Conservation (phyloP, 2,888 invertebrate genomes). For the Neria commutata region DNA sequence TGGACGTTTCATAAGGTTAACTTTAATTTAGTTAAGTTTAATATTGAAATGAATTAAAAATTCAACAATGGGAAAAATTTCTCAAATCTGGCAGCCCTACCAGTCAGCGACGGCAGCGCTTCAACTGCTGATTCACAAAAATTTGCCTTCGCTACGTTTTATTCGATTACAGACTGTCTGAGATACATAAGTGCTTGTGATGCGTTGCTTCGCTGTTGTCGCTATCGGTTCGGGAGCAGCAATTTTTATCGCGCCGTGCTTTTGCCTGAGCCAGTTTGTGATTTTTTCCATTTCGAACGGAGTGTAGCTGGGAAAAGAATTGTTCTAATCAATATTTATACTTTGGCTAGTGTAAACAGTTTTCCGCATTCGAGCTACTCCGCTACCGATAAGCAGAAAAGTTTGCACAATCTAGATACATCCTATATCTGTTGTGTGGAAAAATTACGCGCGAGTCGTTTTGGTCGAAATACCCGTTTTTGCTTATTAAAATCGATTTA, state of each 20-base stretch:
- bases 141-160: slow-evolving; percentile 32
- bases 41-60: no score
- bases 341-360: no score
- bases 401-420: neutral
- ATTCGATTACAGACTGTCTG: slow-evolving; percentile 35
- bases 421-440: neutral
- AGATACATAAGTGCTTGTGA: slow-evolving; percentile 25
- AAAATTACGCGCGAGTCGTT: neutral
- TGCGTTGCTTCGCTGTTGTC: slow-evolving; percentile 11
- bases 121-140: slow-evolving; percentile 33
- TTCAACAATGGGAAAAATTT: no score
- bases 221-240: no score
- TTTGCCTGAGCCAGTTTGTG: neutral
- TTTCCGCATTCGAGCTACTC: no score
- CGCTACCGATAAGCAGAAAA: no score
- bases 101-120: neutral
- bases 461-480: neutral
- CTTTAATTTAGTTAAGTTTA: no score
- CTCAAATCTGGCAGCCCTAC: no score
- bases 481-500: neutral
- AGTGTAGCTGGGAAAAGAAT: no score
- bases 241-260: no score
- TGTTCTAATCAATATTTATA: no score
- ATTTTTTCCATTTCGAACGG: neutral
- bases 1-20: no score